A percentile compares a stretch with the other conserved stretches of the same genome.
Evolutionary conservation across 1,140 invertebrate genomes (phyloP).

Genomic region (Cydia pomonella): DNA sequence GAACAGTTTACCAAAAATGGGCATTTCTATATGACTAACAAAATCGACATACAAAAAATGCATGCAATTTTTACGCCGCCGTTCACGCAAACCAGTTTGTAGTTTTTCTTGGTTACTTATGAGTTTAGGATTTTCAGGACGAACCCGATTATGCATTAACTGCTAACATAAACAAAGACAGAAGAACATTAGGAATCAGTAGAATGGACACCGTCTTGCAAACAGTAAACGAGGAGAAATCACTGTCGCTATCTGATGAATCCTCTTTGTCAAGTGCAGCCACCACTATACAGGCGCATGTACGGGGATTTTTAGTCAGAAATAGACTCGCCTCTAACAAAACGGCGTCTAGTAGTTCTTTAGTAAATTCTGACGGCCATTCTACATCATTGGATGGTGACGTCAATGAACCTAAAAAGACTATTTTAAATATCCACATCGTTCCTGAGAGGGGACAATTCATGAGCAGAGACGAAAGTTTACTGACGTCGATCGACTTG

Average conservation of each 20-base stretch:
- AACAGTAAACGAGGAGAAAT: slow-evolving; percentile 77
- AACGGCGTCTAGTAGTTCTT: slow-evolving; percentile 57
- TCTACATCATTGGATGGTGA: slow-evolving; percentile 57
- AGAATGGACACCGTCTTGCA: slow-evolving; percentile 74
- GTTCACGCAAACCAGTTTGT: not conserved
- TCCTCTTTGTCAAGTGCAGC: slow-evolving; percentile 75
- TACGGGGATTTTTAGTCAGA: slow-evolving; percentile 69
- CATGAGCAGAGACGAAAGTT: slow-evolving; percentile 71
- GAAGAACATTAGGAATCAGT: slow-evolving; percentile 58
- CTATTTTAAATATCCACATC: slow-evolving; percentile 72
- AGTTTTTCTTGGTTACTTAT: not conserved
- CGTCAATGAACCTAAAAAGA: slow-evolving; percentile 59
- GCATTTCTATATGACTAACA: no score
- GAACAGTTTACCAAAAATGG: not conserved
- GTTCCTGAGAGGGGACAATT: slow-evolving; percentile 63
- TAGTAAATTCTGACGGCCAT: slow-evolving; percentile 58
- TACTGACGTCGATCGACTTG: slow-evolving; percentile 67
- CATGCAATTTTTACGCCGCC: no score
- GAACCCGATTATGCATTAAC: slow-evolving; percentile 42
- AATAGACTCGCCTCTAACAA: slow-evolving; percentile 66
- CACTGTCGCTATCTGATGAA: slow-evolving; percentile 73
- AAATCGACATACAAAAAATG: no score
- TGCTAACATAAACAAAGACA: slow-evolving; percentile 53
- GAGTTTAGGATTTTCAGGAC: slow-evolving; percentile 49
- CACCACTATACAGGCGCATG: slow-evolving; percentile 72